A percentile compares a stretch with the other conserved stretches of the same genome.
Conservation (phyloP, 2,888 invertebrate genomes). For the Tinea trinotella region DNA sequence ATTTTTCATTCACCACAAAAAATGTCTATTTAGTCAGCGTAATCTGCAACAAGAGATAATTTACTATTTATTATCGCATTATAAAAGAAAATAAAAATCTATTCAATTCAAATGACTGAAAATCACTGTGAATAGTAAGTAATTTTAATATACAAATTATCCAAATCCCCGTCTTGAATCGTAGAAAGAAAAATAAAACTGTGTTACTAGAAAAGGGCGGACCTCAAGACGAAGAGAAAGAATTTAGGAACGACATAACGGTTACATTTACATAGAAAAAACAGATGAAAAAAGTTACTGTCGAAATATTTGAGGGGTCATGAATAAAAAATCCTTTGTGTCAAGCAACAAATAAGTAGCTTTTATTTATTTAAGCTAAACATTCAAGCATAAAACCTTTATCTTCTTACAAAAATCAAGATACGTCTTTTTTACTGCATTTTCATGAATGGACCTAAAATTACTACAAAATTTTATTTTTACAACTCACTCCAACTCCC, state of each 20-base stretch:
- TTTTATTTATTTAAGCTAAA: conserved; percentile 3
- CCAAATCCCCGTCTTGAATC: background rate
- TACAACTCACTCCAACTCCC: too few species aligned
- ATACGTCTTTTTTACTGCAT: background rate
- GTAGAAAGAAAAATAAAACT: conserved; percentile 30
- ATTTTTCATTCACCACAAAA: background rate
- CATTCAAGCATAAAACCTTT: background rate
- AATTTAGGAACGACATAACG: conserved; percentile 31
- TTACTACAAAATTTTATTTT: too few species aligned
- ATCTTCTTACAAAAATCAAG: background rate
- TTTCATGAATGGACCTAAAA: too few species aligned
- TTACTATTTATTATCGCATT: background rate
- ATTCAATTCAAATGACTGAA: background rate
- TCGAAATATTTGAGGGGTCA: conserved; percentile 20
- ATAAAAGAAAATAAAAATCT: background rate
- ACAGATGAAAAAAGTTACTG: conserved; percentile 17
- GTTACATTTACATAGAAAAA: conserved; percentile 26
- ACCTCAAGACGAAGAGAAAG: conserved; percentile 34
- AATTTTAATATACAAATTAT: conserved; percentile 1
- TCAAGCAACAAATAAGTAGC: background rate
- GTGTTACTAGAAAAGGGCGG: conserved; percentile 46
- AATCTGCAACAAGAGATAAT: background rate
- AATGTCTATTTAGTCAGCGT: too few species aligned
- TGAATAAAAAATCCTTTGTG: conserved; percentile 19
- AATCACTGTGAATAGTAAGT: background rate